These are phyloP conservation scores for Felis chaus DNA, from an alignment of 2,113 vertebrate genomes.

Conservation along the genomic window DNA sequence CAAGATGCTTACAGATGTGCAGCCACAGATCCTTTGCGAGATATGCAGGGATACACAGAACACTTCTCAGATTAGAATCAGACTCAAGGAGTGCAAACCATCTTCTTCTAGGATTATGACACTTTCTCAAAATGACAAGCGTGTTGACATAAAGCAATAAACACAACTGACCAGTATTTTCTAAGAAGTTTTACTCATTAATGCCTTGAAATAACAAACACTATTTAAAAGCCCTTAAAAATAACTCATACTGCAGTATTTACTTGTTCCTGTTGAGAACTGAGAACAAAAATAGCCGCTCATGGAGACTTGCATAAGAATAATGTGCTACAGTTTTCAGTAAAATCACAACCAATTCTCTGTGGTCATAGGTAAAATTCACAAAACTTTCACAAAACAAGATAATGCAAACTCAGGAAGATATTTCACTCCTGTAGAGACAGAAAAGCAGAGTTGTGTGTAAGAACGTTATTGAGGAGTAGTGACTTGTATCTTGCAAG, in stretches of 20 bases:
- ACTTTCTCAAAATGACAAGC: conserved; percentile 75
- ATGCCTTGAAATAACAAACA: conserved; percentile 85
- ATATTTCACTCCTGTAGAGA: not conserved
- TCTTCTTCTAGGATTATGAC: conserved; percentile 73
- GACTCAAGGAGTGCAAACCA: conserved; percentile 51
- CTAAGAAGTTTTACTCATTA: conserved; percentile 80
- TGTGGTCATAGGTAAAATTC: conserved; percentile 70
- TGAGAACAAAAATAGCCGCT: conserved; percentile 83
- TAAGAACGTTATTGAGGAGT: conserved; percentile 24
- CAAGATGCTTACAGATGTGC: not conserved
- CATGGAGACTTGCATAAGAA: conserved; percentile 81
- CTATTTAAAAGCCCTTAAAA: conserved; percentile 85
- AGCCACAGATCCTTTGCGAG: conserved; percentile 20
- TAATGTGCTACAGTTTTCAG: conserved; percentile 74
- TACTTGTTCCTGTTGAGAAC: conserved; percentile 84
- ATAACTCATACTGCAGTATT: conserved; percentile 84
- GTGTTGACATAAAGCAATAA: conserved; percentile 81
- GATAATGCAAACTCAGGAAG: conserved; percentile 60
- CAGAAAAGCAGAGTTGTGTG: not conserved
- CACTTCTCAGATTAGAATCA: conserved; percentile 66
- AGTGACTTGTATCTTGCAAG: not conserved
- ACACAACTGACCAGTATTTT: conserved; percentile 81
- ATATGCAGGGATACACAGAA: not conserved
- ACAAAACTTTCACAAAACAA: conserved; percentile 65
- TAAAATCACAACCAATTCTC: conserved; percentile 77